Percentiles rank a stretch among this genome's conserved stretches.
Conservation (phyloP, 2,797 vertebrate genomes). For the Dermochelys coriacea region DNA sequence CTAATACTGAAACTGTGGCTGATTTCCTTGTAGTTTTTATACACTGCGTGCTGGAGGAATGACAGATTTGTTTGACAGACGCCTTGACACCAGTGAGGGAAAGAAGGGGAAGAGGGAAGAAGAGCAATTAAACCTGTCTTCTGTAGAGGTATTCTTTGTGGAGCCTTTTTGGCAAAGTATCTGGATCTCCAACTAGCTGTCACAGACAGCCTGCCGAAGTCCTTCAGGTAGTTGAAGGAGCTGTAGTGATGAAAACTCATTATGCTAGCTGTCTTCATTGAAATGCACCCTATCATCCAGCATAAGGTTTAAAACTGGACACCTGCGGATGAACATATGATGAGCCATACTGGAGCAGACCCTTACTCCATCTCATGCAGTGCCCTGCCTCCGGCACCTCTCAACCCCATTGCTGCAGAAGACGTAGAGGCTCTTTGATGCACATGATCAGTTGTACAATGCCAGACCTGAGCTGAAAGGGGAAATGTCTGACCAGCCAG, state of each 20-base stretch:
- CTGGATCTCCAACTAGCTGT: not conserved
- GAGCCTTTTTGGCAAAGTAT: not conserved
- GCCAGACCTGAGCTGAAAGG: not conserved
- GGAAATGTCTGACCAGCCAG: not conserved
- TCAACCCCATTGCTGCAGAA: not conserved
- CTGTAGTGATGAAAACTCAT: not conserved
- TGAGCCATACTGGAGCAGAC: not conserved
- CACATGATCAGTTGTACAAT: not conserved
- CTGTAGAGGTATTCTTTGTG: not conserved
- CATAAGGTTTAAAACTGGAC: not conserved
- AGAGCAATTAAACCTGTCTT: not conserved
- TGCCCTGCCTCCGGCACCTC: not conserved
- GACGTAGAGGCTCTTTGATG: not conserved
- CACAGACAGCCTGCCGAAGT: not conserved
- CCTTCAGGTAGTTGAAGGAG: not conserved
- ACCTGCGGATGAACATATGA: not conserved
- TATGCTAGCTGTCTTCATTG: not conserved
- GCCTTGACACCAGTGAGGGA: too few species aligned
- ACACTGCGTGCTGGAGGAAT: too few species aligned
- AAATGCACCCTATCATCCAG: not conserved
- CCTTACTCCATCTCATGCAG: not conserved
- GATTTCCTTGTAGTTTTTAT: too few species aligned
- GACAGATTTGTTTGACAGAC: too few species aligned
- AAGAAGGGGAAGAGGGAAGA: too few species aligned
- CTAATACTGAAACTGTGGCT: too few species aligned